A percentile compares a stretch with the other conserved stretches of the same genome.
phyloP scores from a whole-genome alignment of 1,140 invertebrate species.

The Drosophila sechellia region DNA sequence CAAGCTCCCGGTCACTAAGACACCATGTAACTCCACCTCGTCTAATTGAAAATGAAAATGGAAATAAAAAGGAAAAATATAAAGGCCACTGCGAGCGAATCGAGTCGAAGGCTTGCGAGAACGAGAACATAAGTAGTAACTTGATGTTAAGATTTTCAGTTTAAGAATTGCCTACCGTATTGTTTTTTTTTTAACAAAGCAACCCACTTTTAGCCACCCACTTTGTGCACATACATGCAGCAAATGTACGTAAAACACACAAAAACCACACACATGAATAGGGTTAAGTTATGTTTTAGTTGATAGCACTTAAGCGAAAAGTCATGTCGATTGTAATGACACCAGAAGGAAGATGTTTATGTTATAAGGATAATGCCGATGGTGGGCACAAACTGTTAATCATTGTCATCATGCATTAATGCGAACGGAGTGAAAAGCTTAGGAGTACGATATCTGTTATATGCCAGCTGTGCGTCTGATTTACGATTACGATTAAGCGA shows the following conservation, averaged over 20 bases:
- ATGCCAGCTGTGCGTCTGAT: constrained; percentile 39
- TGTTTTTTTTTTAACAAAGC: constrained; percentile 1
- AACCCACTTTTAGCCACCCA: background rate
- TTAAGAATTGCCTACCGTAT: background rate
- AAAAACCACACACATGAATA: constrained; percentile 12
- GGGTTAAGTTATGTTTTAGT: constrained; percentile 40
- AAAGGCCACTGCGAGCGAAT: background rate
- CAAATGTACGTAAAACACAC: constrained; percentile 42
- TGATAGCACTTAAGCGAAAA: constrained; percentile 29
- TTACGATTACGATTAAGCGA: constrained; percentile 20
- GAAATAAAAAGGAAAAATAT: no score
- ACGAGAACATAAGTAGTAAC: constrained; percentile 9
- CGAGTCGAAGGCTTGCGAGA: background rate
- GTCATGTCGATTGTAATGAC: constrained; percentile 13
- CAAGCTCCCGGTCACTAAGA: constrained; percentile 15
- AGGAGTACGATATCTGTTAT: constrained; percentile 34
- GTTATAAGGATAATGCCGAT: constrained; percentile 7
- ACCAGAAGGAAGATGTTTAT: background rate
- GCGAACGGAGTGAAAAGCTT: background rate
- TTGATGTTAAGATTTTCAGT: constrained; percentile 6
- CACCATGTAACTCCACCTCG: background rate
- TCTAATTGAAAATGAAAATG: background rate
- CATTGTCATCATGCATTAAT: constrained; percentile 22
- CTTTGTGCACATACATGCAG: constrained; percentile 19
- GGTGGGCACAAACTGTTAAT: constrained; percentile 22